Evolutionary conservation across 2,113 vertebrate genomes (phyloP).

Genomic region (Mohoua ochrocephala): DNA sequence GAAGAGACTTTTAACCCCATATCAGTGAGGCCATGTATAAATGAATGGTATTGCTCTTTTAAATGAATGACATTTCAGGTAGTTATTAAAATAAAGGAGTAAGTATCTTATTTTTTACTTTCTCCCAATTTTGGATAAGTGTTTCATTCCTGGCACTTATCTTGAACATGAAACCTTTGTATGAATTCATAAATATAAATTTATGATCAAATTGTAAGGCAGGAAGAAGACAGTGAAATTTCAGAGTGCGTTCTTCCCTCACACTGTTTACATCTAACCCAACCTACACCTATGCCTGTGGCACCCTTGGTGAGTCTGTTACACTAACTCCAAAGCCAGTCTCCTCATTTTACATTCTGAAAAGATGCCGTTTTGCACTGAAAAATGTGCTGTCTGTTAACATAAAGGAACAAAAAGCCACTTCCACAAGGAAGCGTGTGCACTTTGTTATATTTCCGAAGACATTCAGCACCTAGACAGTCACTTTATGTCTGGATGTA

Average conservation of each 20-base stretch:
- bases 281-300: neutral
- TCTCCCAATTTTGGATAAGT: neutral
- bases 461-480: neutral
- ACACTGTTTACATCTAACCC: neutral
- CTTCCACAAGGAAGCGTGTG: neutral
- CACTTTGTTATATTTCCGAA: neutral
- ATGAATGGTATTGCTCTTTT: neutral
- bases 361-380: neutral
- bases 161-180: neutral
- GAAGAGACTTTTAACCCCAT: neutral
- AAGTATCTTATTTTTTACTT: neutral
- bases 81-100: neutral
- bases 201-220: neutral
- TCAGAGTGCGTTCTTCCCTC: neutral
- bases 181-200: neutral
- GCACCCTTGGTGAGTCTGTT: slow-evolving; percentile 14
- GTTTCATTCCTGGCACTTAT: neutral
- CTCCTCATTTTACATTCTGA: neutral
- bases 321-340: neutral
- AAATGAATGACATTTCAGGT: neutral
- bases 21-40: neutral
- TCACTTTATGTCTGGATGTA: neutral
- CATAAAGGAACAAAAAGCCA: neutral
- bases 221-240: neutral
- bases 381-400: slow-evolving; percentile 40